Evolutionary conservation across 2,113 vertebrate species (phyloP), one percentile per base, ranked within the genome.

Genomic region (Grammomys surdaster): DNA sequence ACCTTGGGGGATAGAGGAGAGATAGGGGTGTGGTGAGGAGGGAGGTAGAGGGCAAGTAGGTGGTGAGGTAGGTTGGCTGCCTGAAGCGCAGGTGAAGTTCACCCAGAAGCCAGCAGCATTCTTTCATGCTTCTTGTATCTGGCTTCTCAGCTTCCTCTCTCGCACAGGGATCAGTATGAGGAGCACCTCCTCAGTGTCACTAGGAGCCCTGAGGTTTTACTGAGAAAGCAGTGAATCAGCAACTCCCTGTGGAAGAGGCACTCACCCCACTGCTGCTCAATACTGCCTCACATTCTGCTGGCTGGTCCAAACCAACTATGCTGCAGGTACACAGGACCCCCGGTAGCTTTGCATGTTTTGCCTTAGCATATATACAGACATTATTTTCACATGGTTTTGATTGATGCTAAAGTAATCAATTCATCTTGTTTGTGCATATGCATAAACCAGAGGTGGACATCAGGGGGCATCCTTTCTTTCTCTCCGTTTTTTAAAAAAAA

Each of bases 111-210:
- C 31, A 56, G 67, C 0, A 5, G 48, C 87, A 87, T 4, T 73
- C 40, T 48, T 33, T 33, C 9, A 4, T 0, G 5, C 0, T 1
- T 40, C 17, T 60, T 80, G 3, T 43, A 17, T 0, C 11, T 10
- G 54, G 13, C 17, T 73, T 88, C 69, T 5, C n/a, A 89, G 80
- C 89, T 60, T 7, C 5, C 13, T 48, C 48, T 43, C 48, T 78
- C 56, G 31, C 24, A 13, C 0, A 46, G 58, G 43, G 0, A 12
- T 54, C 54, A 26, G 43, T 28, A 24, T 1, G 0, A 17, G 0
- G 0, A 11, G 40, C 20, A 22, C 56, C 2, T 65, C 5, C 2
- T 65, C 5, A 12, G 2, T 46, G 46, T 40, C 72, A 14, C 33
- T 17, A 60, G 43, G 43, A 22, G 78, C 51, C 78, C 77, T 20